Evolutionary conservation across 2,888 invertebrate genomes (phyloP).

Genomic region (Gisinianus flammeolus): DNA sequence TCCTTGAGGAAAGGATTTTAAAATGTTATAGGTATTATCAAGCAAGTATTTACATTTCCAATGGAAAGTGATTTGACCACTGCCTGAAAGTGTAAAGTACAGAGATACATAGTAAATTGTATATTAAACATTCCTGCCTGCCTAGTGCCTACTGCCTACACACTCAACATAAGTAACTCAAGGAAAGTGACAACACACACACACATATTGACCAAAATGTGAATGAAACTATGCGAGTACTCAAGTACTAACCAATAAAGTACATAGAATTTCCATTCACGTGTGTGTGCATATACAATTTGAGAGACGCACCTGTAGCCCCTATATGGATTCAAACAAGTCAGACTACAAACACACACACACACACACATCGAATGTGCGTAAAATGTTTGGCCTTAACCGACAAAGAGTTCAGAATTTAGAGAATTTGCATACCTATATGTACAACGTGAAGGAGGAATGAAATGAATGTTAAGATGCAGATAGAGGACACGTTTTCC

Average conservation of each 20-base stretch:
- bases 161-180: too few species aligned
- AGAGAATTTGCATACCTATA: neutral
- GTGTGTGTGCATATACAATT: neutral
- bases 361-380: neutral
- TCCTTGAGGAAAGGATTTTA: neutral
- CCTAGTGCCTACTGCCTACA: neutral
- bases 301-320: neutral
- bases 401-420: neutral
- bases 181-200: neutral
- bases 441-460: too few species aligned
- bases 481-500: too few species aligned
- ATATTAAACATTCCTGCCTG: neutral
- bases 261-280: neutral
- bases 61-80: neutral
- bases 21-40: neutral
- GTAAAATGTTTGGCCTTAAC: constrained; percentile 5
- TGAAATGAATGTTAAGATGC: too few species aligned
- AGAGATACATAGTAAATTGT: too few species aligned
- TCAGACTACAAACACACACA: neutral
- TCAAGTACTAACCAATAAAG: neutral
- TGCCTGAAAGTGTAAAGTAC: too few species aligned
- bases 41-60: too few species aligned
- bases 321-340: neutral
- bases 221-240: neutral
- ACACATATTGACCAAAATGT: neutral